These are phyloP conservation scores for Ataeniobius toweri DNA, from an alignment of 2,797 vertebrate genomes.

Conservation along the genomic window DNA sequence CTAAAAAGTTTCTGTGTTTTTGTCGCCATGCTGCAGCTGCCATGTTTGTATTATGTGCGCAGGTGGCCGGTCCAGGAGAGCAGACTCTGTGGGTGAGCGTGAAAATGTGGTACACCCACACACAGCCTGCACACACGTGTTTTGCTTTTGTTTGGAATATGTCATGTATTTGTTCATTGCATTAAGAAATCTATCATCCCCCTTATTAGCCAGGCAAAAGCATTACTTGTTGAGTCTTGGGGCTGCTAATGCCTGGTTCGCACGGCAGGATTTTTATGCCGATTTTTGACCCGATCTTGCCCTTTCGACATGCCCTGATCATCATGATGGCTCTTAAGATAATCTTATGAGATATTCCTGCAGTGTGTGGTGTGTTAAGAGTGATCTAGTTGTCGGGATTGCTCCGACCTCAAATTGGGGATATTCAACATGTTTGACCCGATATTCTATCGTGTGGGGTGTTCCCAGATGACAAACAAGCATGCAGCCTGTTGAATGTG, in stretches of 20 bases:
- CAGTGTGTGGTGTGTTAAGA: no score
- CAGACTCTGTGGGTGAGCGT: slow-evolving; percentile 1
- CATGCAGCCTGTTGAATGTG: no score
- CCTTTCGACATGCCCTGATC: no score
- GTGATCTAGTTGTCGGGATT: no score
- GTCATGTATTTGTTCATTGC: slow-evolving; percentile 10
- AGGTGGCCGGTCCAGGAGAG: slow-evolving; percentile 31
- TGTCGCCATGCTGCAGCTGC: slow-evolving; percentile 32
- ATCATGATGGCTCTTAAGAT: no score
- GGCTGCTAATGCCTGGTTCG: background rate
- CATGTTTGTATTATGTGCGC: slow-evolving; percentile 16
- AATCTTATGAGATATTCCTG: no score
- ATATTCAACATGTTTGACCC: no score
- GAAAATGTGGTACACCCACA: slow-evolving; percentile 15
- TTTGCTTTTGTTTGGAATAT: slow-evolving; percentile 26
- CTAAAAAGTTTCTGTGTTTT: slow-evolving; percentile 15
- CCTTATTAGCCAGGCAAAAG: slow-evolving; percentile 10
- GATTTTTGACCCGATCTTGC: no score
- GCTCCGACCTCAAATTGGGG: no score
- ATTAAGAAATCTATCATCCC: slow-evolving; percentile 12
- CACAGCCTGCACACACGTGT: background rate
- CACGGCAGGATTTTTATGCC: no score
- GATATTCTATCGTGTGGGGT: no score
- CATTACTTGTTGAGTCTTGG: slow-evolving; percentile 14
- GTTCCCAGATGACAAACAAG: no score